phyloP scores from a whole-genome alignment of 2,888 invertebrate genomes.

The Chromoteleia sp. region DNA sequence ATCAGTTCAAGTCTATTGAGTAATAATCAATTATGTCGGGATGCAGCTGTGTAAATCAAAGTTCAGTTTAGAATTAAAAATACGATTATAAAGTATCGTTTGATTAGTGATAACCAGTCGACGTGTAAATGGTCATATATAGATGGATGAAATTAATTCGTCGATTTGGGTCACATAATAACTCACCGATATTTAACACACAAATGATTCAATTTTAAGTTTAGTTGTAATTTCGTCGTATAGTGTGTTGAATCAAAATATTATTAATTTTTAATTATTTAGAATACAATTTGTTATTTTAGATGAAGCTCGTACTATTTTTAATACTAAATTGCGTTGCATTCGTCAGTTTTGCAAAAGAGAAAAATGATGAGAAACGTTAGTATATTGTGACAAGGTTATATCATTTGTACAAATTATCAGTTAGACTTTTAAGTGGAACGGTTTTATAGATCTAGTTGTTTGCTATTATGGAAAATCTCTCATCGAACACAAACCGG shows the following conservation, averaged over 20 bases:
- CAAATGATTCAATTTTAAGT: background rate
- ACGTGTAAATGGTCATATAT: background rate
- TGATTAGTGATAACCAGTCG: background rate
- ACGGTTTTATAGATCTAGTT: slow-evolving; percentile 7
- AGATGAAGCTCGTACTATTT: background rate
- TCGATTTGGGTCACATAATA: background rate
- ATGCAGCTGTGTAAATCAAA: slow-evolving; percentile 18
- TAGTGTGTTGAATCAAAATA: background rate
- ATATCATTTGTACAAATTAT: too few species aligned
- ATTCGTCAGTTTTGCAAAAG: background rate
- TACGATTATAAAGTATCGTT: background rate
- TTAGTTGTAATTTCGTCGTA: background rate
- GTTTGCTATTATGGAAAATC: slow-evolving; percentile 29
- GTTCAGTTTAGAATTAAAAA: background rate
- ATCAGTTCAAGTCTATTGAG: slow-evolving; percentile 24
- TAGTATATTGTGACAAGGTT: too few species aligned
- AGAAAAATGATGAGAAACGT: background rate
- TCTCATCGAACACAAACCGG: background rate
- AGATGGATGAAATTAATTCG: background rate
- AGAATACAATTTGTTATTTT: background rate
- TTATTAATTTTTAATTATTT: background rate
- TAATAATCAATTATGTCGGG: slow-evolving; percentile 6
- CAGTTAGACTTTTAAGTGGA: too few species aligned
- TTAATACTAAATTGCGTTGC: background rate
- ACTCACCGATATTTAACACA: background rate